phyloP scores from a whole-genome alignment of 2,113 vertebrate genomes.

The Acinonyx jubatus region DNA sequence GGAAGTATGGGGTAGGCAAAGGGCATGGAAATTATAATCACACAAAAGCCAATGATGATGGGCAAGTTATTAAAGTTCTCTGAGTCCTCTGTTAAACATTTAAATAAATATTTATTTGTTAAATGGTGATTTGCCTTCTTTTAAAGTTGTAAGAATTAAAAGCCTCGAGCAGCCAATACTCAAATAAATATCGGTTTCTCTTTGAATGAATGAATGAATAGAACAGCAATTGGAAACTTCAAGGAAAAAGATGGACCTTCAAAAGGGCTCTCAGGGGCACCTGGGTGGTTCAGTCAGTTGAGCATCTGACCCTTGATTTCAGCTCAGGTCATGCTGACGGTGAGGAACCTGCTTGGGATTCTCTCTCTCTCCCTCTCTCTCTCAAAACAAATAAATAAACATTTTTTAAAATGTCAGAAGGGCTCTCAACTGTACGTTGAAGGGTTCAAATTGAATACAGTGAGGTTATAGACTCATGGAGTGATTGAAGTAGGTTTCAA shows the following conservation, averaged over 20 bases:
- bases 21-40: neutral
- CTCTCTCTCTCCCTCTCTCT: too few species aligned
- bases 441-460: neutral
- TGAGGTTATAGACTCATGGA: neutral
- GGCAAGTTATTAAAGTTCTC: neutral
- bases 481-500: slow-evolving; percentile 13
- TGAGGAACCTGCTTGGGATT: too few species aligned
- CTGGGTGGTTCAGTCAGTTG: too few species aligned
- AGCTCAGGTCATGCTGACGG: too few species aligned
- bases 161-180: neutral
- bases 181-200: slow-evolving; percentile 3
- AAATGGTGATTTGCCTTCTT: slow-evolving; percentile 3
- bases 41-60: neutral
- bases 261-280: neutral
- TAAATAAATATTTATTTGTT: slow-evolving; percentile 8
- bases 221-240: slow-evolving; percentile 35
- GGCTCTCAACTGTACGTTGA: neutral
- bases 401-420: neutral
- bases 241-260: slow-evolving; percentile 36
- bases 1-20: neutral
- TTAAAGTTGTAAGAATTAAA: neutral
- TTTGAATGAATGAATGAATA: neutral
- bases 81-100: neutral
- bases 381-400: too few species aligned
- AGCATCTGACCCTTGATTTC: too few species aligned